Base-by-base conservation (phyloP, 1,140 invertebrate species). In the Cyphomyrmex costatus region DNA sequence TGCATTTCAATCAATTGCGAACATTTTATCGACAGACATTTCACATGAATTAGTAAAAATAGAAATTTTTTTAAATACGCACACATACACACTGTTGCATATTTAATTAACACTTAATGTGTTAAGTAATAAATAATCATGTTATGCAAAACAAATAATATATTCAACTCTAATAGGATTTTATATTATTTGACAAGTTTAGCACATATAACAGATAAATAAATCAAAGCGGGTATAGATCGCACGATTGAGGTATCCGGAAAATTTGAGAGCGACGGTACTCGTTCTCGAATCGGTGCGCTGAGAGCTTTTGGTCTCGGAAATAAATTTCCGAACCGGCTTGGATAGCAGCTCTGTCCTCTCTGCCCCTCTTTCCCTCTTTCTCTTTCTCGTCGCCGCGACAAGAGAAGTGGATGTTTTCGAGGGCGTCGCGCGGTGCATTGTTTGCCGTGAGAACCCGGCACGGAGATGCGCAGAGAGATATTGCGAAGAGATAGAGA, bases 341-440 rank as follows among this genome's bases (percentile, higher is more conserved):
- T 78, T 84, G 87, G 71, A 80, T 86, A 63, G 49, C 87, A 76
- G 65, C 68, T 73, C 79, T 85, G 61, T 88, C 51, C 78, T 82
- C 78, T 80, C 78, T 58, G 24, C 78, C 56, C 68, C 86, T 89
- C 87, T 86, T 42, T 56, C 33, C 30, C 77, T 89, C 58, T 61
- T 68, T 73, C 65, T 78, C 73, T 70, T 71, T 73, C 85, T 60
- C 79, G 79, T 82, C 68, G 88, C 88, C 88, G 86, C 89, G 89
- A 90, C 89, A 91, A 91, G 91, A 92, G 91, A 92, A 92, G 91
- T 92, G 91, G 91, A 92, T 92, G 91, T 93, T 93, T 93, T 92
- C 91, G 92, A 92, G 92, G 89, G 90, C 90, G 92, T 92, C 92
- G 92, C 90, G 87, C 90, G 88, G 73, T 88, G 90, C 92, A 92